Percentiles rank a stretch among this genome's conserved stretches.
phyloP scores from a whole-genome alignment of 1,140 invertebrate species.

The Eciton burchellii region DNA sequence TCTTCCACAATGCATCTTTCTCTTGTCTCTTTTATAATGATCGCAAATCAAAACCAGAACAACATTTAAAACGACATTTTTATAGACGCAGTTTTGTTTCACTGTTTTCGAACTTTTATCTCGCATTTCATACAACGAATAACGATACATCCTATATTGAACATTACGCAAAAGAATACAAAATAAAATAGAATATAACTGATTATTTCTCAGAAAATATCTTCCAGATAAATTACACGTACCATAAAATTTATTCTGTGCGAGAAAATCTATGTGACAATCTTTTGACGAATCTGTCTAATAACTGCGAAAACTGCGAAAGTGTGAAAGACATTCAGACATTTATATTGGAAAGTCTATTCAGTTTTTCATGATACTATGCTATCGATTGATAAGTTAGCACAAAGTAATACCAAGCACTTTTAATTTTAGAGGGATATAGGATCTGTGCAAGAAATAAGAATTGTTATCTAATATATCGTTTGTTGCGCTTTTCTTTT shows the following conservation, averaged over 20 bases:
- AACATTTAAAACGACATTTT: conserved; percentile 26
- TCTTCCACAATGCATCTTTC: not conserved
- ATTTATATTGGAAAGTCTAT: not conserved
- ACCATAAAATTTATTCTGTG: conserved; percentile 2
- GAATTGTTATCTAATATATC: conserved; percentile 40
- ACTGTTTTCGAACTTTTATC: conserved; percentile 19
- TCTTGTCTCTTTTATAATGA: not conserved
- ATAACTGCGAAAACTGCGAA: conserved; percentile 9
- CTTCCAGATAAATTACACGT: not conserved
- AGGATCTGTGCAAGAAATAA: not conserved
- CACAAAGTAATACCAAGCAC: conserved; percentile 9
- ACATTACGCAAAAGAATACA: not conserved
- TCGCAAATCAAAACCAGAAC: not conserved
- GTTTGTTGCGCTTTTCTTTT: conserved; percentile 22
- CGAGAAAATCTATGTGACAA: not conserved
- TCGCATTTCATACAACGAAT: conserved; percentile 40
- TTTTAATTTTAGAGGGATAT: conserved; percentile 25
- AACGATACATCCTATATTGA: not conserved
- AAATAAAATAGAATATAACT: not conserved
- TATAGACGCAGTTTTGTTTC: conserved; percentile 42
- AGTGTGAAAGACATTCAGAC: not conserved
- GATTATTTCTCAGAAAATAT: conserved; percentile 18
- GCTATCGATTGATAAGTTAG: not conserved
- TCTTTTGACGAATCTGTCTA: conserved; percentile 32
- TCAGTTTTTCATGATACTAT: conserved; percentile 31